phyloP scores from a whole-genome alignment of 1,140 invertebrate species.

The Laodelphax striatellus region DNA sequence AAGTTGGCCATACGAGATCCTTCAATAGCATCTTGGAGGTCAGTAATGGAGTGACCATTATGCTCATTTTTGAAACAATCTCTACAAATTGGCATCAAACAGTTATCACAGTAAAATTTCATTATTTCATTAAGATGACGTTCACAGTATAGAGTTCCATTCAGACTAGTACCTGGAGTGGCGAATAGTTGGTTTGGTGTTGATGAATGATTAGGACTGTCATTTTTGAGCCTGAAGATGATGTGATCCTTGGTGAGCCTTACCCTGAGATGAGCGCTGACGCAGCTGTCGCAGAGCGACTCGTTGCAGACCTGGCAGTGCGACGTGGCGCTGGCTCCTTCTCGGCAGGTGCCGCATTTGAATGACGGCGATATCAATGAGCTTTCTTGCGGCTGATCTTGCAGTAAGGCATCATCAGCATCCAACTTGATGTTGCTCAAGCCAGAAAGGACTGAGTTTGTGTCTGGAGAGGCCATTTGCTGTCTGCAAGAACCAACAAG shows the following conservation, averaged over 20 bases:
- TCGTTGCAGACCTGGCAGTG: constrained; percentile 67
- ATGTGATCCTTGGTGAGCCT: constrained; percentile 55
- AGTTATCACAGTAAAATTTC: constrained; percentile 62
- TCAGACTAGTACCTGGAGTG: constrained; percentile 16
- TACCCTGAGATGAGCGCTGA: constrained; percentile 54
- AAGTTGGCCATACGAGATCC: constrained; percentile 37
- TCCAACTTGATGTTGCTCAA: not conserved
- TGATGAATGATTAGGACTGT: constrained; percentile 1
- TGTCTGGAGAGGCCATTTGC: not conserved
- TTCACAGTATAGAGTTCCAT: constrained; percentile 36
- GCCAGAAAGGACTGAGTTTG: not conserved
- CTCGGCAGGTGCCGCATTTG: constrained; percentile 22
- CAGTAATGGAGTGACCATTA: constrained; percentile 51
- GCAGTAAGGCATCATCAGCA: not conserved
- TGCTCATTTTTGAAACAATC: constrained; percentile 59
- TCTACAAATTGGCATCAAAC: constrained; percentile 50
- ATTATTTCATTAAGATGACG: constrained; percentile 50
- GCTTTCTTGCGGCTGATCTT: not conserved
- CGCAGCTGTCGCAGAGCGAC: constrained; percentile 60
- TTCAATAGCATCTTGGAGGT: constrained; percentile 55
- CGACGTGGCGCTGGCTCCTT: constrained; percentile 32
- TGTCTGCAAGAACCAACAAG: too few species aligned
- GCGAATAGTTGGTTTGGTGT: constrained; percentile 18
- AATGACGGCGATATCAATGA: not conserved
- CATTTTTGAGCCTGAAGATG: constrained; percentile 14